Conservation (phyloP, 1,140 invertebrate genomes). For the Tenebrio molitor region DNA sequence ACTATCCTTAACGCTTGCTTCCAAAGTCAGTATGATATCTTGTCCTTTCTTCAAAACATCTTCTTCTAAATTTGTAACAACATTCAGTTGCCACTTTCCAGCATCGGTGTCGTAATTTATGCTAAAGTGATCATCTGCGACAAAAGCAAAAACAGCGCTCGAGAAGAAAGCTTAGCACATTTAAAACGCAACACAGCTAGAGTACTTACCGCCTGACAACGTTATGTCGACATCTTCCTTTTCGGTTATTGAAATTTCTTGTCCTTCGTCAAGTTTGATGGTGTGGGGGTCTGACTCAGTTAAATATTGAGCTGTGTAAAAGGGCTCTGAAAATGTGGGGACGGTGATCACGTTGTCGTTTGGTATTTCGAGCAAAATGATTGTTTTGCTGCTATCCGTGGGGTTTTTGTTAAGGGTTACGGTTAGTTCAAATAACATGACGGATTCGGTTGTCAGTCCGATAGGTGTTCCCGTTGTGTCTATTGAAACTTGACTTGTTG, state of each 20-base stretch:
- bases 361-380: constrained; percentile 32
- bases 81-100: constrained; percentile 38
- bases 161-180: background rate
- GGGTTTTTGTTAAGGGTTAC: constrained; percentile 14
- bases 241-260: constrained; percentile 3
- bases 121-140: constrained; percentile 25
- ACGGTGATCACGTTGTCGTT: background rate
- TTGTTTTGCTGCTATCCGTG: constrained; percentile 11
- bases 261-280: background rate
- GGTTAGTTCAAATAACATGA: constrained; percentile 4
- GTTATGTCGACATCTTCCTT: background rate
- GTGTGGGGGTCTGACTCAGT: background rate
- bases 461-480: background rate
- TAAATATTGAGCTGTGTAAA: constrained; percentile 22
- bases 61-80: background rate
- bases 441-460: constrained; percentile 39
- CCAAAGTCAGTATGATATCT: constrained; percentile 40
- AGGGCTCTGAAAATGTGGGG: constrained; percentile 32
- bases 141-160: constrained; percentile 4
- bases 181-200: background rate
- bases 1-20: constrained; percentile 24
- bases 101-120: background rate
- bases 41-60: background rate
- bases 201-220: background rate
- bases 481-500: background rate